Conservation (phyloP, 1,140 invertebrate species). For the Aphidius gifuensis region DNA sequence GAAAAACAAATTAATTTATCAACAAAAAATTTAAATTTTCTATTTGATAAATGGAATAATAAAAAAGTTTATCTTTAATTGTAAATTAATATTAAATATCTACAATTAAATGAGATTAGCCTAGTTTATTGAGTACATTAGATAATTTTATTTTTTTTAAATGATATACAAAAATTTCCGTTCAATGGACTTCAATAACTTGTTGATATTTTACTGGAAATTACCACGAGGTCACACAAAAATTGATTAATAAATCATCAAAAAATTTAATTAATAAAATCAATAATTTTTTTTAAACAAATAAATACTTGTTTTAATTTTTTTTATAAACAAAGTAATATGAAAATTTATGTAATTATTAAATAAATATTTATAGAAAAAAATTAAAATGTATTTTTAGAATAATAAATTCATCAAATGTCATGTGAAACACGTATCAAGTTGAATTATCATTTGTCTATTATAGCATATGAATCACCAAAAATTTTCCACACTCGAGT, state of each 20-base stretch:
- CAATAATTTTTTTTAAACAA: too few relatives aligned
- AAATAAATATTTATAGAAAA: too few relatives aligned
- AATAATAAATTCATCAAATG: too few relatives aligned
- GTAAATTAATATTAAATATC: neutral
- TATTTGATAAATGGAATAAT: too few relatives aligned
- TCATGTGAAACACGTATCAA: too few relatives aligned
- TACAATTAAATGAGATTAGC: neutral
- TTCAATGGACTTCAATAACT: neutral
- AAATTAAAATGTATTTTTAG: too few relatives aligned
- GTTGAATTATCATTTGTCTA: neutral
- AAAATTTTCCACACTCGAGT: constrained; percentile 40
- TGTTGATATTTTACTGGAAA: constrained; percentile 14
- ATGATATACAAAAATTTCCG: constrained; percentile 2
- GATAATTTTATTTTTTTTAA: neutral
- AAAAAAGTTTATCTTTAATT: too few relatives aligned
- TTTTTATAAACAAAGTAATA: too few relatives aligned
- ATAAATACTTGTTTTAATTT: too few relatives aligned
- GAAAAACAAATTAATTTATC: constrained; percentile 27
- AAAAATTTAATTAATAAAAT: too few relatives aligned
- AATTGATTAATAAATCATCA: too few relatives aligned
- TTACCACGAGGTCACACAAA: constrained; percentile 21
- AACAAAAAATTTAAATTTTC: neutral
- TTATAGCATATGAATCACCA: constrained; percentile 43
- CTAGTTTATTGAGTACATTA: constrained; percentile 1
- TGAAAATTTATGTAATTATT: too few relatives aligned